These are phyloP conservation scores for Stomatorhinus ivindoensis DNA, from an alignment of 2,113 vertebrate genomes.

Conservation along the genomic window DNA sequence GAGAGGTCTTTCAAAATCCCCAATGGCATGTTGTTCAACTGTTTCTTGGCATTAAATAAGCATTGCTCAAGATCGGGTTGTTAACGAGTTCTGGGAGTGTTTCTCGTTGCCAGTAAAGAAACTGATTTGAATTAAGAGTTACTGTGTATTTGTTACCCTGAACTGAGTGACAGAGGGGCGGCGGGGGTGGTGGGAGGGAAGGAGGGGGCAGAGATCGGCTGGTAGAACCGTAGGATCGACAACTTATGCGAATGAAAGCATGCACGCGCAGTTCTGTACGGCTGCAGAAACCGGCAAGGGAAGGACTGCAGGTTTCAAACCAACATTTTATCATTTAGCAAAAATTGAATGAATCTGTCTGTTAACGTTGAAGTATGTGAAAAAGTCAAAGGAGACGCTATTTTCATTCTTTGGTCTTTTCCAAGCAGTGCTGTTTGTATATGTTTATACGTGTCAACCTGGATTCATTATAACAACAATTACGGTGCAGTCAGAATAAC, in stretches of 20 bases:
- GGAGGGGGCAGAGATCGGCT: background rate
- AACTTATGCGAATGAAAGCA: background rate
- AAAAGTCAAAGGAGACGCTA: background rate
- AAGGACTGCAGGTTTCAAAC: background rate
- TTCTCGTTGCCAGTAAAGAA: background rate
- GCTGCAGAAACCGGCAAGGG: background rate
- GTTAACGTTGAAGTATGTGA: background rate
- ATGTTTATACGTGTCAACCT: background rate
- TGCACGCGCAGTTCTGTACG: background rate
- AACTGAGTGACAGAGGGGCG: background rate
- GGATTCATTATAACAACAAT: background rate
- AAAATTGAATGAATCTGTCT: background rate
- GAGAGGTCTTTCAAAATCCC: background rate
- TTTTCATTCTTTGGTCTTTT: background rate
- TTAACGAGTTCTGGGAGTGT: background rate
- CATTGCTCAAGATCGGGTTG: background rate
- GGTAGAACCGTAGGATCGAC: background rate
- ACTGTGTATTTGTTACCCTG: background rate
- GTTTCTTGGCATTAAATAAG: background rate
- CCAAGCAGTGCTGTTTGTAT: background rate
- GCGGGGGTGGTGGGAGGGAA: background rate
- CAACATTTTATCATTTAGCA: background rate
- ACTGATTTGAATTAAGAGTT: background rate
- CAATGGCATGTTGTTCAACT: background rate
- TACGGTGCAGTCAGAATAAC: slow-evolving; percentile 35